phyloP scores from a whole-genome alignment of 2,113 vertebrate genomes.

The Varanus komodoensis region DNA sequence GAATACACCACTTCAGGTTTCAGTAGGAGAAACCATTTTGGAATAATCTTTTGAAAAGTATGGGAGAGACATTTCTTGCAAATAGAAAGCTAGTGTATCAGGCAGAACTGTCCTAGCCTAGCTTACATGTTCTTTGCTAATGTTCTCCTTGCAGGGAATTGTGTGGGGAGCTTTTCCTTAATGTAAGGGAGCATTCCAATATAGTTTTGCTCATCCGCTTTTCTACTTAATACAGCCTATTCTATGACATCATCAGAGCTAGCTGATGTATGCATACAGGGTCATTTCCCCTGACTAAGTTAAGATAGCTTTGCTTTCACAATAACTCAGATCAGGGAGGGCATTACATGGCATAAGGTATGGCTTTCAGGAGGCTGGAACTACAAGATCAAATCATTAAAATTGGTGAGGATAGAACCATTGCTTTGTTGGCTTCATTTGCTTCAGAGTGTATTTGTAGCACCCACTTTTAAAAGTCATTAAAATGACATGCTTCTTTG shows the following conservation, averaged over 20 bases:
- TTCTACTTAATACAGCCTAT: neutral
- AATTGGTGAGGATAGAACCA: neutral
- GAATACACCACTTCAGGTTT: neutral
- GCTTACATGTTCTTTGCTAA: neutral
- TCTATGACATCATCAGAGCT: neutral
- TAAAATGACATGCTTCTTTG: constrained; percentile 1
- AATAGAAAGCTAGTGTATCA: neutral
- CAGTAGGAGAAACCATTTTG: neutral
- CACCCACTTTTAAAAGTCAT: neutral
- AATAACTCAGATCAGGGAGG: neutral
- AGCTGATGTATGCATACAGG: neutral
- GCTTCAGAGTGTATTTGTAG: too few species aligned
- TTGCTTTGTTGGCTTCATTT: neutral
- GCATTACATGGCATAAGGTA: neutral
- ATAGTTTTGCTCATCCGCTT: neutral
- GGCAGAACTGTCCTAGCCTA: neutral
- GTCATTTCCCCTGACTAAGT: neutral
- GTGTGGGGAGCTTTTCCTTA: neutral
- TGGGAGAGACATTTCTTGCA: neutral
- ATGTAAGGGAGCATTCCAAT: neutral
- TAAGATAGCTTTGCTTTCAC: neutral
- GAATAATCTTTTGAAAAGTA: neutral
- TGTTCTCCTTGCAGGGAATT: neutral
- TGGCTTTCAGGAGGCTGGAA: too few species aligned
- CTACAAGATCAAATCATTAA: neutral